These are phyloP conservation scores for Scaptomyza polygonia DNA, from an alignment of 2,888 invertebrate species.

Conservation along the genomic window DNA sequence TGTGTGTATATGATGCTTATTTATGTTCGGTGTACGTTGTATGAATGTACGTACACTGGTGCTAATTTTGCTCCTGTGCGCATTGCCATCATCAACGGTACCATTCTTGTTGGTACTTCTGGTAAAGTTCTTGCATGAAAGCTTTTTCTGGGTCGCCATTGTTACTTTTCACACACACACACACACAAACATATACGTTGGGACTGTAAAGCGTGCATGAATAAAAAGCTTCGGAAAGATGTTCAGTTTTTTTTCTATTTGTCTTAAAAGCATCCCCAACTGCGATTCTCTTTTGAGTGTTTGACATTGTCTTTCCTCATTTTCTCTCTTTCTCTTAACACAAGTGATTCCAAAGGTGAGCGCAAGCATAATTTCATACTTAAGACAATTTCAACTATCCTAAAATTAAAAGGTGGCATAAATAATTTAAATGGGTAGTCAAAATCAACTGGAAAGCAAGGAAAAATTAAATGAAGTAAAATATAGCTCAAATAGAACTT, in stretches of 20 bases:
- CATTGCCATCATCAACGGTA: conserved; percentile 49
- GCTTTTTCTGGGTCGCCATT: conserved; percentile 62
- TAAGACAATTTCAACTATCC: not conserved
- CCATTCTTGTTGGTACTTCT: conserved; percentile 66
- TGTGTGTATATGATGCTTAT: not conserved
- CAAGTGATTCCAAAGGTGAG: not conserved
- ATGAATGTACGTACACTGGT: not conserved
- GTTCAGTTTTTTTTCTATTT: not conserved
- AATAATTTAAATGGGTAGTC: not conserved
- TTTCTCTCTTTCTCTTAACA: not conserved
- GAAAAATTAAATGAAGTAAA: not conserved
- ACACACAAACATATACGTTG: too few relatives aligned
- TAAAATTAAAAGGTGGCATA: not conserved
- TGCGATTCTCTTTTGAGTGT: conserved; percentile 22
- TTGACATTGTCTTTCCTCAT: not conserved
- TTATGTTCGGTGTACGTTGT: not conserved
- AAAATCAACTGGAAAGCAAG: not conserved
- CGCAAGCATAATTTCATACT: conserved; percentile 1
- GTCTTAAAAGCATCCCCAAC: conserved; percentile 30
- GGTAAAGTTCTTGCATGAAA: conserved; percentile 59
- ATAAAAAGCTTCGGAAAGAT: conserved; percentile 6
- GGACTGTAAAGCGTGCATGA: too few relatives aligned
- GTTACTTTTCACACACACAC: conserved; percentile 9
- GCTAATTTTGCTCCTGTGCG: conserved; percentile 31
- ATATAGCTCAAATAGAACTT: too few relatives aligned